phyloP scores from a whole-genome alignment of 2,797 vertebrate genomes.

The Paedocypris micromegethes region DNA sequence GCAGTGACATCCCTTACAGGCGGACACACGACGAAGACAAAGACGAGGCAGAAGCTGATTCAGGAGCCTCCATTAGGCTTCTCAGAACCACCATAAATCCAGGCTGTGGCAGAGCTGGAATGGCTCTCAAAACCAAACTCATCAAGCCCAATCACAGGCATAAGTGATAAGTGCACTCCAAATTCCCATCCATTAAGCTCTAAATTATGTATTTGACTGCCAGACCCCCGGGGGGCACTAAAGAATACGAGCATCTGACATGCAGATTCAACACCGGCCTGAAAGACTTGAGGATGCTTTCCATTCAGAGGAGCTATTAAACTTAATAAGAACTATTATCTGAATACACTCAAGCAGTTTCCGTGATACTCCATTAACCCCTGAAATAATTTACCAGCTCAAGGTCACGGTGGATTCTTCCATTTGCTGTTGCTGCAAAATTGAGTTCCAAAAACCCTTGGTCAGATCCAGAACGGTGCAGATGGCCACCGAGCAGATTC shows the following conservation, averaged over 20 bases:
- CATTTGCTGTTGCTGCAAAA: constrained; percentile 50
- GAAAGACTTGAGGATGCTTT: constrained; percentile 48
- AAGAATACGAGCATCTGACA: constrained; percentile 47
- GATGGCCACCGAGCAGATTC: neutral
- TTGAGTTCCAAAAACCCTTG: neutral
- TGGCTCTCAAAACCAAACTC: constrained; percentile 61
- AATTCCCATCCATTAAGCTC: constrained; percentile 69
- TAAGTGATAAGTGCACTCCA: constrained; percentile 70
- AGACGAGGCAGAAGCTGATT: constrained; percentile 65
- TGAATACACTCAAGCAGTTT: constrained; percentile 54
- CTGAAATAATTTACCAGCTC: constrained; percentile 53
- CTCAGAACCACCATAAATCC: constrained; percentile 65
- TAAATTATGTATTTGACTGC: constrained; percentile 75
- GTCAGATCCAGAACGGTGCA: neutral
- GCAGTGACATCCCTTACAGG: constrained; percentile 18
- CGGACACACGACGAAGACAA: constrained; percentile 42
- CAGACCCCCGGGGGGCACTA: constrained; percentile 41
- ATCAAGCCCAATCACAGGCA: constrained; percentile 46
- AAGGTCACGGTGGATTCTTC: constrained; percentile 52
- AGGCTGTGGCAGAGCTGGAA: constrained; percentile 34
- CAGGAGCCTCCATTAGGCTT: constrained; percentile 54
- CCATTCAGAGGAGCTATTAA: constrained; percentile 66
- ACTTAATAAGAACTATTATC: constrained; percentile 66
- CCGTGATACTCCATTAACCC: constrained; percentile 60
- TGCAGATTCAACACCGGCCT: constrained; percentile 49